These are phyloP conservation scores for Sebastes diaconus DNA, from an alignment of 2,797 vertebrate species.

Conservation along the genomic window DNA sequence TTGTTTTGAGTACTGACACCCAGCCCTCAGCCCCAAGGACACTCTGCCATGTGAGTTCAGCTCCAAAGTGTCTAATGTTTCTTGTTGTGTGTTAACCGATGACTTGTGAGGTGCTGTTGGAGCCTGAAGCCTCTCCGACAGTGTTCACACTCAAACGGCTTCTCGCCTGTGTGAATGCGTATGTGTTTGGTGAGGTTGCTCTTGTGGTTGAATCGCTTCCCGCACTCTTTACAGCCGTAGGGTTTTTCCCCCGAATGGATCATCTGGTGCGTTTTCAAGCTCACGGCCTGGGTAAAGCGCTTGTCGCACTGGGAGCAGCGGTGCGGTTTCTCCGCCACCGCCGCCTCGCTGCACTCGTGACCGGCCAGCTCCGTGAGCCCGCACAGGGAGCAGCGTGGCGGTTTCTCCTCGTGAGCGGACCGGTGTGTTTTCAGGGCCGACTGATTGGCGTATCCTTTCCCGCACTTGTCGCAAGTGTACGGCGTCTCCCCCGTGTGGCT, in stretches of 20 bases:
- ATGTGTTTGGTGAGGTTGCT: constrained; percentile 36
- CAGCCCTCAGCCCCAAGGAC: too few relatives aligned
- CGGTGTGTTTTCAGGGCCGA: not conserved
- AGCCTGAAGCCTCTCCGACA: constrained; percentile 33
- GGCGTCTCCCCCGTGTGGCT: constrained; percentile 33
- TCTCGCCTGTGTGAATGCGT: constrained; percentile 22
- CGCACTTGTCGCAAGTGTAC: constrained; percentile 7
- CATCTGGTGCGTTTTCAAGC: constrained; percentile 18
- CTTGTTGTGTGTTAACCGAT: constrained; percentile 8
- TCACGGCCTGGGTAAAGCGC: not conserved
- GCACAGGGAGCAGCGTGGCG: not conserved
- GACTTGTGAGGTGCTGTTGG: constrained; percentile 19
- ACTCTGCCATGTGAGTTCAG: too few relatives aligned
- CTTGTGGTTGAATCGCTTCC: constrained; percentile 29
- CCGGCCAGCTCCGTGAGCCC: rapidly evolving
- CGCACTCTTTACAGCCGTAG: not conserved
- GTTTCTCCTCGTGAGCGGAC: not conserved
- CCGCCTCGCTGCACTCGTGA: not conserved
- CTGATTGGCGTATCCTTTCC: not conserved
- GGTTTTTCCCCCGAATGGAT: constrained; percentile 41
- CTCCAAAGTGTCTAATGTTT: not conserved
- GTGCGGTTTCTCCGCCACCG: not conserved
- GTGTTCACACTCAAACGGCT: constrained; percentile 14
- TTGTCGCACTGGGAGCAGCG: constrained; percentile 33
- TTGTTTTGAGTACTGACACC: too few relatives aligned